Percentiles rank a stretch among this genome's conserved stretches.
Evolutionary conservation across 2,113 vertebrate genomes (phyloP).

Genomic region (Halichoeres trimaculatus): DNA sequence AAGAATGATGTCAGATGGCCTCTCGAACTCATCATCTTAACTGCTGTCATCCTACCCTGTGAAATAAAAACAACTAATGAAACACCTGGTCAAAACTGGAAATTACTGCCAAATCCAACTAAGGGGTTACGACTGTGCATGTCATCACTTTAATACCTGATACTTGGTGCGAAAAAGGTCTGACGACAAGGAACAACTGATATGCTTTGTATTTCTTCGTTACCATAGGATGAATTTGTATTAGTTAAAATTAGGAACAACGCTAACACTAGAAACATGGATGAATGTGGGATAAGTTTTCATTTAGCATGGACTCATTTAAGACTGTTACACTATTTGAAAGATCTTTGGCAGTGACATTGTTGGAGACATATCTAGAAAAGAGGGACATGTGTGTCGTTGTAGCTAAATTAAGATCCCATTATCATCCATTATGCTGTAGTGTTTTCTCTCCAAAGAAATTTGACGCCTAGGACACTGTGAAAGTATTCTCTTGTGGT

Average conservation of each 20-base stretch:
- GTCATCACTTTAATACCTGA: neutral
- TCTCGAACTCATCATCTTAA: conserved; percentile 47
- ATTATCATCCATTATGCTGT: conserved; percentile 66
- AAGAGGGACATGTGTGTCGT: conserved; percentile 31
- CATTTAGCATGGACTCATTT: neutral
- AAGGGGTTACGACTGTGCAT: neutral
- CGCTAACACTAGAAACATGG: neutral
- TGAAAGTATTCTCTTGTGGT: conserved; percentile 70
- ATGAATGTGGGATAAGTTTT: neutral
- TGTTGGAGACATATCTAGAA: conserved; percentile 48
- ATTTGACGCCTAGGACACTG: conserved; percentile 54
- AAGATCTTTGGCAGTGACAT: conserved; percentile 38
- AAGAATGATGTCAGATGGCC: conserved; percentile 65
- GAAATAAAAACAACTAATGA: conserved; percentile 38
- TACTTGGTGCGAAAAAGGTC: neutral
- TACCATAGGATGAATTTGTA: neutral
- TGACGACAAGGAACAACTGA: neutral
- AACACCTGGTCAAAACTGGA: conserved; percentile 20
- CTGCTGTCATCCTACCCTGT: conserved; percentile 63
- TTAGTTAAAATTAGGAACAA: neutral
- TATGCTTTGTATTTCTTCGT: neutral
- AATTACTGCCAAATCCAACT: neutral
- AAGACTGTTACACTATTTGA: neutral
- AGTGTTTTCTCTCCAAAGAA: conserved; percentile 63
- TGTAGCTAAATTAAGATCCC: conserved; percentile 66